Evolutionary conservation across 1,140 invertebrate genomes (phyloP), one percentile per base, ranked within the genome.

Genomic region (Pseudomyrmex sp.): DNA sequence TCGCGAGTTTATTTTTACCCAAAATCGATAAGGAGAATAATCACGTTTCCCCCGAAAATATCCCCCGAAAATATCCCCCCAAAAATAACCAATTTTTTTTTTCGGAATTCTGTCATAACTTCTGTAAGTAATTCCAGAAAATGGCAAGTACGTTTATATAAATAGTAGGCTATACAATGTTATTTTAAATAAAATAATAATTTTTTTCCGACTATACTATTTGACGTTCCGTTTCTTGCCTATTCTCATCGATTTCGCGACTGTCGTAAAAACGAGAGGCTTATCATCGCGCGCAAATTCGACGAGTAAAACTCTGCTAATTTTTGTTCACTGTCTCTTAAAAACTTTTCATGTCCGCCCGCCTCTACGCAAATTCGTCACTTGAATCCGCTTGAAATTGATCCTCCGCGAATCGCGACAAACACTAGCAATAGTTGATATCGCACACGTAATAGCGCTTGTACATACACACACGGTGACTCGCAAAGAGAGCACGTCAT

Each of bases 381-480:
- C 76, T 72, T 12, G 54, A 70, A 72, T 80, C 66, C 66, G 44
- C 13, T 35, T 50, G 65, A 48, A 70, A 80, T 70, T 72, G 76
- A 80, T 61, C 54, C n/a, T 58, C 4, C 23, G 44, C 44, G 54
- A 48, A 1, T 35, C 18, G 44, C 54, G 35, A 5, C 76, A 80
- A 44, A 70, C 70, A 20, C 61, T 70, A 65, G 50, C 44, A 15
- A 18, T 58, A 35, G 46, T 46, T 12, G n/a, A 2, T 7, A 35
- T 7, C 35, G 35, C 35, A 35, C 35, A 35, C 26, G 46, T 15
- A 59, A 70, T 70, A 20, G 35, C 66, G 35, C 52, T 79, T 58
- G 26, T 1, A 35, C 26, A 26, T 1, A 35, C 5, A 35, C 35
- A 35, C 35, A 35, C 35, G 66, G 23, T 50, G 48, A 50, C 15